Percentiles rank a stretch among this genome's conserved stretches.
These are phyloP conservation scores for Caerostris darwini DNA, from an alignment of 1,140 invertebrate species.

Conservation along the genomic window DNA sequence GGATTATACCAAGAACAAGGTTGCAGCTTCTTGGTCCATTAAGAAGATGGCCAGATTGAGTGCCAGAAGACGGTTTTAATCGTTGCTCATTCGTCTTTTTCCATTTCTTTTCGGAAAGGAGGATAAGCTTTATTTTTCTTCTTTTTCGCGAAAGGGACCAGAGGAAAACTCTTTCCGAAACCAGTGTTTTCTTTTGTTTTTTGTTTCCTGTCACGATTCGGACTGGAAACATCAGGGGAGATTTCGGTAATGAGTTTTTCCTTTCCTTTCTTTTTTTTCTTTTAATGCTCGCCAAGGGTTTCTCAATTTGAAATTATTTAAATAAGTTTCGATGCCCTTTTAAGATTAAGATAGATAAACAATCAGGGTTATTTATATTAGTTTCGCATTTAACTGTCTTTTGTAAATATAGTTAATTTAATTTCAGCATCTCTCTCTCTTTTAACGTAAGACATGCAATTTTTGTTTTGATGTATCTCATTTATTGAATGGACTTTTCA, in stretches of 20 bases:
- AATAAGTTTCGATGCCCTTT: too few relatives aligned
- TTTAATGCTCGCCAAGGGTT: too few relatives aligned
- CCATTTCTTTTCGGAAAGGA: neutral
- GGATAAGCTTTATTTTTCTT: constrained; percentile 54
- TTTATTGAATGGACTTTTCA: too few relatives aligned
- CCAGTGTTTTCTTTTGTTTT: neutral
- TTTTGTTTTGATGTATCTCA: too few relatives aligned
- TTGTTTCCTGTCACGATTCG: neutral
- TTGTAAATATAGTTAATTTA: too few relatives aligned
- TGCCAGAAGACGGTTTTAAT: constrained; percentile 66
- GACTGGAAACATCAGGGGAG: neutral
- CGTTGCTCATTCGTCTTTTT: constrained; percentile 57
- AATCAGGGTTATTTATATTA: too few relatives aligned
- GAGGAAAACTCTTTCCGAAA: neutral
- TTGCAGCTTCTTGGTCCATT: constrained; percentile 67
- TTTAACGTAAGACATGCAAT: too few relatives aligned
- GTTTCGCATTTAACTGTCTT: too few relatives aligned
- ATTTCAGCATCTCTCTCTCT: too few relatives aligned
- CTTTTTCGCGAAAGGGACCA: neutral
- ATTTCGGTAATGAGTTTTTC: neutral
- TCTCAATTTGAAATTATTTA: too few relatives aligned
- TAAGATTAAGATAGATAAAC: too few relatives aligned
- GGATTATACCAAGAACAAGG: constrained; percentile 11
- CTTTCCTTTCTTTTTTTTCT: too few relatives aligned
- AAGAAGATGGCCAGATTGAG: constrained; percentile 64